phyloP scores from a whole-genome alignment of 2,888 invertebrate species.

The Pelosia muscerda region DNA sequence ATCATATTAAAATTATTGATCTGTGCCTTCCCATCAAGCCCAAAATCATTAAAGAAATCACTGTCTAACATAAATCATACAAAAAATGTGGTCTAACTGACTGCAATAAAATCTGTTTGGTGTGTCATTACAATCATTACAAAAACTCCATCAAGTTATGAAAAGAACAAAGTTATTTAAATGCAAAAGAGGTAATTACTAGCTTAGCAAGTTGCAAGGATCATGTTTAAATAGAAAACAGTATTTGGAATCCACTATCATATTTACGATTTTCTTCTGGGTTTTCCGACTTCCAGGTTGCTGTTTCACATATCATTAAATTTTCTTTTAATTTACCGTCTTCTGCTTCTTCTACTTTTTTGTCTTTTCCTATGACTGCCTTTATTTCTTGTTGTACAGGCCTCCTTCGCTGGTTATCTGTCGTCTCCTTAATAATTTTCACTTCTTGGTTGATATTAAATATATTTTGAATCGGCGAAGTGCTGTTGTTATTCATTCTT shows the following conservation, averaged over 20 bases:
- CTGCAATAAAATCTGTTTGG: background rate
- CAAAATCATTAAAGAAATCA: background rate
- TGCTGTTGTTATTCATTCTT: slow-evolving; percentile 38
- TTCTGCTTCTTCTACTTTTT: slow-evolving; percentile 24
- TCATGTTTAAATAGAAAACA: slow-evolving; percentile 64
- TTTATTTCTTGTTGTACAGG: slow-evolving; percentile 63
- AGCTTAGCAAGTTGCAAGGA: no score
- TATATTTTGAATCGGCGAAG: slow-evolving; percentile 67
- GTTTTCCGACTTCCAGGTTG: slow-evolving; percentile 57
- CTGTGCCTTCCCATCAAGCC: background rate
- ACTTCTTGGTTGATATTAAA: slow-evolving; percentile 83
- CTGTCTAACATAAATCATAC: background rate
- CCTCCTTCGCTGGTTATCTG: slow-evolving; percentile 15
- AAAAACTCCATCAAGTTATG: no score
- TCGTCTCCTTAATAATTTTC: slow-evolving; percentile 65
- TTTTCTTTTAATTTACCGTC: slow-evolving; percentile 65
- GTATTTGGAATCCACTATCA: slow-evolving; percentile 71
- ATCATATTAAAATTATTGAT: background rate
- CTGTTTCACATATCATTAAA: slow-evolving; percentile 75
- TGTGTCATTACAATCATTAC: no score
- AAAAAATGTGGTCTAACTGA: background rate
- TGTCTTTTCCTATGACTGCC: slow-evolving; percentile 33
- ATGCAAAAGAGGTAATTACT: background rate
- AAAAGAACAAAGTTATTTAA: background rate
- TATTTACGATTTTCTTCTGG: slow-evolving; percentile 56